Base-by-base conservation (phyloP, 2,888 invertebrate genomes). In the Tetanocera ferruginea region DNA sequence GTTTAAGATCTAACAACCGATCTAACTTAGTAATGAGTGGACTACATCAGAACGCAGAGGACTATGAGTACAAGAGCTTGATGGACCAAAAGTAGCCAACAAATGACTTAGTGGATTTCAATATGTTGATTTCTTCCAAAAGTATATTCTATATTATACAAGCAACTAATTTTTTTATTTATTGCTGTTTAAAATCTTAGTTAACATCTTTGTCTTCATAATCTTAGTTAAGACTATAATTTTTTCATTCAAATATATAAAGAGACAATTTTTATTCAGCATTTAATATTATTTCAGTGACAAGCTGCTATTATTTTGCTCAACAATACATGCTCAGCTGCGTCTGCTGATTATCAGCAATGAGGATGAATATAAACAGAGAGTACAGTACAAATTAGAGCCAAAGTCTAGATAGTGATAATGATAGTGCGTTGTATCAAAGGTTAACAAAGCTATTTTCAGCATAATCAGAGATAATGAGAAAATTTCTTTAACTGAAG, bases 371-470 rank as follows among this genome's bases (percentile, higher is more conserved):
- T 25, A 57, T 6, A 60, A 60, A 17, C 9, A 57, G 9, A 57
- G 3, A 60, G 6, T 14, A 60, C 0, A 60, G 6, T 14, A 60
- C 0, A 60, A 60, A 60, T 23, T 28, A 14, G 17, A 60, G 28
- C 2, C 60, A 60, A 60, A 60, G 60, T 60, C 60, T 60, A 60
- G 8, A 28, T 60, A 60, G 25, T 60, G 60, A n/a, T n/a, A n/a
- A n/a, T n/a, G n/a, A n/a, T 60, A 28, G 60, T 28, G 60, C n/a
- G 28, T 14, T 23, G 60, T 60, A 23, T 28, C 60, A 28, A 23
- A 60, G 28, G 14, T 11, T 43, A 28, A 6, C 28, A 60, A 60
- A 60, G 49, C 28, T 69, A 49, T 49, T 69, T 69, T 28, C 51
- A 51, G 28, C 25, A 23, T 51, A 43, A 28, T 3, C 3, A 67